Evolutionary conservation across 2,888 invertebrate species (phyloP).

Genomic region (Drosophila ochracea): DNA sequence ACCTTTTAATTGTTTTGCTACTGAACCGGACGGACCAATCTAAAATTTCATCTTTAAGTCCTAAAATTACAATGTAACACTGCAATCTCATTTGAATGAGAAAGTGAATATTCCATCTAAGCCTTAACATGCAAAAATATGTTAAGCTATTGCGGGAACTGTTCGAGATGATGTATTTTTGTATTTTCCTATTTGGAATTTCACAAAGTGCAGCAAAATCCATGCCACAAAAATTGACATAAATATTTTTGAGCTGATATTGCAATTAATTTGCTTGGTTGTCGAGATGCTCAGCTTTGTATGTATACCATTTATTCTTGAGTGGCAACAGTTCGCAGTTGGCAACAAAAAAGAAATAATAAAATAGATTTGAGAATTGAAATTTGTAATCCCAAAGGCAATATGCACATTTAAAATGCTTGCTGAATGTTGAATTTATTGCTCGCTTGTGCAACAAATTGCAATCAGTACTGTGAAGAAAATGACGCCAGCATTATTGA

Average conservation of each 20-base stretch:
- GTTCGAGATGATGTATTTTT: background rate
- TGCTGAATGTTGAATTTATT: conserved; percentile 6
- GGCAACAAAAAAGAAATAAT: conserved; percentile 7
- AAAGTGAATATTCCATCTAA: conserved; percentile 8
- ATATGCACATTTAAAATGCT: conserved; percentile 25
- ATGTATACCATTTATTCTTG: conserved; percentile 27
- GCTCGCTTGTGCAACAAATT: conserved; percentile 5
- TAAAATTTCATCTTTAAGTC: conserved; percentile 21
- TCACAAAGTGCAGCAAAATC: conserved; percentile 26
- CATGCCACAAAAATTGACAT: conserved; percentile 25
- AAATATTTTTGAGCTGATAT: conserved; percentile 45
- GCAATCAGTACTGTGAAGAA: conserved; percentile 2
- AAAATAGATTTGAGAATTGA: conserved; percentile 6
- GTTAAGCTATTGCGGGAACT: conserved; percentile 21
- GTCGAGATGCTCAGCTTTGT: conserved; percentile 14
- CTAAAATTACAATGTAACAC: conserved; percentile 13
- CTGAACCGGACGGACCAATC: conserved; percentile 31
- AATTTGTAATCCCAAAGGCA: conserved; percentile 32
- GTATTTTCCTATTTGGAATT: conserved; percentile 9
- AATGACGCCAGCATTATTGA: conserved; percentile 8
- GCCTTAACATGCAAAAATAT: conserved; percentile 10
- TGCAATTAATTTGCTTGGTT: conserved; percentile 60
- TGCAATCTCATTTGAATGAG: conserved; percentile 26
- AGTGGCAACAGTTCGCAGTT: conserved; percentile 30
- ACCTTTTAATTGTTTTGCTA: conserved; percentile 59